Conservation (phyloP, 2,888 invertebrate species). For the Keiferia lycopersicella region DNA sequence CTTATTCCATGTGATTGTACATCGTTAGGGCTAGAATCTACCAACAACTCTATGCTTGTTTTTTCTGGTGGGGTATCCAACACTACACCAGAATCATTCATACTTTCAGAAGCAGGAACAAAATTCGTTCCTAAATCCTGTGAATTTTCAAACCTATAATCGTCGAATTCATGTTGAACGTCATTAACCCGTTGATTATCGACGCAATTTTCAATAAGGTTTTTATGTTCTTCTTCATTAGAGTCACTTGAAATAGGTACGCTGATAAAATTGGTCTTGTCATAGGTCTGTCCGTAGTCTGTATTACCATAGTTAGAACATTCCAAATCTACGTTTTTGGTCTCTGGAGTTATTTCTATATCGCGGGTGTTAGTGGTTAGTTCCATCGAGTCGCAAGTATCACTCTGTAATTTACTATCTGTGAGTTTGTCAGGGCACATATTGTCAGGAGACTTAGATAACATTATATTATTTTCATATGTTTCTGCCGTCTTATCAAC, state of each 20-base stretch:
- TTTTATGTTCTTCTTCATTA: neutral
- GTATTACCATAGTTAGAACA: neutral
- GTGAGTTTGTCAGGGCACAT: neutral
- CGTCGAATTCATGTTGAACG: neutral
- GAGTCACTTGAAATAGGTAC: neutral
- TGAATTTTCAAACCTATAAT: neutral
- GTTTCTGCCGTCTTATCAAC: neutral
- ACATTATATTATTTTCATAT: neutral
- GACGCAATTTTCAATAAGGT: neutral
- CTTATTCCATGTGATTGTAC: neutral
- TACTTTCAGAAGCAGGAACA: neutral
- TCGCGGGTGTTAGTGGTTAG: neutral
- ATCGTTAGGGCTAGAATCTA: neutral
- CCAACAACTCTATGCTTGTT: neutral
- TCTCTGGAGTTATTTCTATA: neutral
- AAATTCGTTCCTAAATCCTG: neutral
- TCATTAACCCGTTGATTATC: neutral
- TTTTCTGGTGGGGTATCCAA: neutral
- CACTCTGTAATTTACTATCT: neutral
- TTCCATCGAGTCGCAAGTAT: neutral
- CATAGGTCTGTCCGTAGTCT: neutral
- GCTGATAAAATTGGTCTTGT: neutral
- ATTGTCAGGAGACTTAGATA: neutral
- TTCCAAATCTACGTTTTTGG: neutral
- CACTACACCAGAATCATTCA: constrained; percentile 5